Evolutionary conservation across 2,888 invertebrate species (phyloP).

Genomic region (Ctena decussata): DNA sequence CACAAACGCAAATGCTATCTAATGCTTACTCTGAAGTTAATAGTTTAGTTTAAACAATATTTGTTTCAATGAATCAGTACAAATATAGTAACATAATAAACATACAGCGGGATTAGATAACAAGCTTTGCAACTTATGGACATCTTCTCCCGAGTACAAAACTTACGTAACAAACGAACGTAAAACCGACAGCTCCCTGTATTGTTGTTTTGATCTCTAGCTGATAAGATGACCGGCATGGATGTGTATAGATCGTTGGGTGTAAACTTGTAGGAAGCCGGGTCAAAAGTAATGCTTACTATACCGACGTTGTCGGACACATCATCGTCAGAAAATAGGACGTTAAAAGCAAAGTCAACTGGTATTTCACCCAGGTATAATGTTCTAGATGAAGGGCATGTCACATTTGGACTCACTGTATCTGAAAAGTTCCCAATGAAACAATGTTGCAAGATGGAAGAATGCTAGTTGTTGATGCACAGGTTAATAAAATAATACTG

Average conservation of each 20-base stretch:
- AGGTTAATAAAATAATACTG: too few relatives aligned
- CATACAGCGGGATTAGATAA: too few relatives aligned
- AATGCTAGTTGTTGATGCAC: too few relatives aligned
- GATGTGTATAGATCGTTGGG: not conserved
- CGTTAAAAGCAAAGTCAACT: not conserved
- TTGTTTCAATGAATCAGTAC: too few relatives aligned
- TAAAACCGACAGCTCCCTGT: not conserved
- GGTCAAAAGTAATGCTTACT: not conserved
- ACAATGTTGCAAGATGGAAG: too few relatives aligned
- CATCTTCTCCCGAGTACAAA: too few relatives aligned
- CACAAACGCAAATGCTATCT: too few relatives aligned
- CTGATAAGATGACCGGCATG: not conserved
- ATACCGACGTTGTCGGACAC: not conserved
- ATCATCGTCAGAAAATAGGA: not conserved
- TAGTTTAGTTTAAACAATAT: too few relatives aligned
- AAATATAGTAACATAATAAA: too few relatives aligned
- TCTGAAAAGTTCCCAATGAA: too few relatives aligned
- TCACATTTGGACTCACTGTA: conserved; percentile 13
- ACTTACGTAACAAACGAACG: not conserved
- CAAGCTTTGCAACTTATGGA: too few relatives aligned
- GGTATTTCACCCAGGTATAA: not conserved
- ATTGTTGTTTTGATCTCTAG: not conserved
- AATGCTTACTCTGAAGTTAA: too few relatives aligned
- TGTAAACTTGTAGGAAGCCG: not conserved
- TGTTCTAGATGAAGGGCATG: conserved; percentile 24